Evolutionary conservation across 1,140 invertebrate genomes (phyloP), one percentile per base, ranked within the genome.

Genomic region (Epicauta chinensis): DNA sequence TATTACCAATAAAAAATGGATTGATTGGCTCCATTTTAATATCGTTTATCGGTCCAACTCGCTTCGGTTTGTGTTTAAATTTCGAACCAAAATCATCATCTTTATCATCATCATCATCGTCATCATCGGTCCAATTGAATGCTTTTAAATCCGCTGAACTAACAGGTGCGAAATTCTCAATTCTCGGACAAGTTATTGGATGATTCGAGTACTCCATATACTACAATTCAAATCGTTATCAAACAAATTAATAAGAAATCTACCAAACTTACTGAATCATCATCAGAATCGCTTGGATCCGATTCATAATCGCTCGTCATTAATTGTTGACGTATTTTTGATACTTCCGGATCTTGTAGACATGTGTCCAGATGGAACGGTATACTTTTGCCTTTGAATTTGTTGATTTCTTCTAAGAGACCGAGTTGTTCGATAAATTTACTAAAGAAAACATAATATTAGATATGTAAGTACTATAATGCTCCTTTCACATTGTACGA

Each of bases 291-390:
- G 13, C 16, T 12, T 11, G 30, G 10, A 38, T 47, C 45, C 13
- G 45, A 47, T 38, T 47, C 45, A 37, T 47, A 47, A 37, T 47
- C 45, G 17, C 45, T 47, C 7, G 34, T 47, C 7, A 5, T 29
- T 15, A 47, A 47, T 17, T 14, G 36, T 23, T 37, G 34, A 16
- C 45, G 34, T 29, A 47, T 16, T 23, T 11, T 23, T 4, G 15
- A 34, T 13, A 47, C 34, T 5, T 29, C 16, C 15, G 45, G 35
- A 37, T 38, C 16, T 38, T 15, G 36, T 30, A 47, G 38, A 23
- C 36, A 37, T 38, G 34, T 38, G 14, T 47, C 45, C 23, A 38
- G 14, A 17, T 36, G 35, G 12, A 37, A 38, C n/a, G 45, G 34
- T 12, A 47, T 47, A 23, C 30, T n/a, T 47, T 37, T 32, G 10